These are phyloP conservation scores for Furcula furcula DNA, from an alignment of 2,888 invertebrate genomes.

Conservation along the genomic window DNA sequence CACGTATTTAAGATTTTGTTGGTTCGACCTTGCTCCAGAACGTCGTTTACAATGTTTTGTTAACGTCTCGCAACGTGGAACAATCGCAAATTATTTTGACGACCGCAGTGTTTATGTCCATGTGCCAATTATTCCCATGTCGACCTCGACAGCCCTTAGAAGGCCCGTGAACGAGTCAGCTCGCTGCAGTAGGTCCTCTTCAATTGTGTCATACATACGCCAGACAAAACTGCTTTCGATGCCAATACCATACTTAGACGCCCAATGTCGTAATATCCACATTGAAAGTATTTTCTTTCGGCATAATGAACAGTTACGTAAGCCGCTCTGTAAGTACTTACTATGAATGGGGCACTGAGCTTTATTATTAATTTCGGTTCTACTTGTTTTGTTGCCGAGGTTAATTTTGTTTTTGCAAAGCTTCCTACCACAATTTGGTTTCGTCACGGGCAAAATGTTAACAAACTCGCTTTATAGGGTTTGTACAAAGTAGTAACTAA, in stretches of 20 bases:
- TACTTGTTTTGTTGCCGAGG: not conserved
- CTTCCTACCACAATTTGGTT: not conserved
- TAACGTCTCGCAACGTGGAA: conserved; percentile 50
- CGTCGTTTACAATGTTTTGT: conserved; percentile 52
- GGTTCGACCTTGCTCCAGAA: conserved; percentile 50
- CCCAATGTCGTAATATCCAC: conserved; percentile 28
- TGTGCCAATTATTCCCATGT: conserved; percentile 49
- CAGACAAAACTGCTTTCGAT: conserved; percentile 29
- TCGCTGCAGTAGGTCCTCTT: conserved; percentile 40
- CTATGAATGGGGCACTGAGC: not conserved
- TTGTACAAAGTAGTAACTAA: too few relatives aligned
- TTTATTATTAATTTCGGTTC: not conserved
- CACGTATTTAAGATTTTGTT: conserved; percentile 41
- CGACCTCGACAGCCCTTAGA: conserved; percentile 47
- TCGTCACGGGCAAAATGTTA: not conserved
- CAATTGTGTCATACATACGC: conserved; percentile 33
- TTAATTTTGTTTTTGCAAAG: not conserved
- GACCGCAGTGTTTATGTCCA: conserved; percentile 52
- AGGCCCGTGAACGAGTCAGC: conserved; percentile 15
- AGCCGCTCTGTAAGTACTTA: not conserved
- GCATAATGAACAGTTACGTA: not conserved
- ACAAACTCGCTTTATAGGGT: not conserved
- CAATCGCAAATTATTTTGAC: conserved; percentile 59
- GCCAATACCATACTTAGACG: conserved; percentile 23
- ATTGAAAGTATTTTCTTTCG: conserved; percentile 16